These are phyloP conservation scores for Mugil cephalus DNA, from an alignment of 2,113 vertebrate genomes.

Conservation along the genomic window DNA sequence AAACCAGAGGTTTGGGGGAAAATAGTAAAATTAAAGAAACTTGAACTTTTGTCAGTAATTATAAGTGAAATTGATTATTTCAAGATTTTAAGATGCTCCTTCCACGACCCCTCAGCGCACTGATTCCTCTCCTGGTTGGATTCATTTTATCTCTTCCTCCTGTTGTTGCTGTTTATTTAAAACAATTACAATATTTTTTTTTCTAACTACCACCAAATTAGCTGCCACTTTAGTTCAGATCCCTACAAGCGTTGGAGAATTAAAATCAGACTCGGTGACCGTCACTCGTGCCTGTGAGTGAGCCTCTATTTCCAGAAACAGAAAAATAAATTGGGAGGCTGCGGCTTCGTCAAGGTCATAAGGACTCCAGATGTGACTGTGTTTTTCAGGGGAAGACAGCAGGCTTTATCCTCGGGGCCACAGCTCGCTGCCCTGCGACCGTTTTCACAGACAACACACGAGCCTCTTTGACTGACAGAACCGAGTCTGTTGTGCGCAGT, in stretches of 20 bases:
- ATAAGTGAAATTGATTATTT: too few species aligned
- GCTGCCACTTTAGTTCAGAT: not conserved
- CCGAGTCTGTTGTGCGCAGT: not conserved
- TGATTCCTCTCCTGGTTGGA: not conserved
- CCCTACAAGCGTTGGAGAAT: not conserved
- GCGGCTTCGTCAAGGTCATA: conserved; percentile 67
- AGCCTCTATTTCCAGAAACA: conserved; percentile 56
- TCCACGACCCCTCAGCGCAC: not conserved
- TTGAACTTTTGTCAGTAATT: too few species aligned
- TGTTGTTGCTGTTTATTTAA: not conserved
- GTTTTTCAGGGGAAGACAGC: conserved; percentile 62
- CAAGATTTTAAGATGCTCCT: too few species aligned
- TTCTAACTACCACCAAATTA: too few species aligned
- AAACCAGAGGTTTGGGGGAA: too few species aligned
- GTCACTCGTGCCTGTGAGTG: conserved; percentile 27
- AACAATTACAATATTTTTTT: too few species aligned
- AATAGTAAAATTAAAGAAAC: too few species aligned
- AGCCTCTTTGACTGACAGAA: conserved; percentile 39
- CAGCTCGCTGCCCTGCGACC: conserved; percentile 39
- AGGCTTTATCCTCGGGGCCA: conserved; percentile 58
- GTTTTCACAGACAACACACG: conserved; percentile 32
- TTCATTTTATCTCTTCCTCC: not conserved
- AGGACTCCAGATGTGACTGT: conserved; percentile 78
- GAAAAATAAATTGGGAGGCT: conserved; percentile 48
- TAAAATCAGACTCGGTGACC: conserved; percentile 8